A percentile compares a stretch with the other conserved stretches of the same genome.
These are phyloP conservation scores for Mohoua ochrocephala DNA, from an alignment of 2,113 vertebrate genomes.

Conservation along the genomic window DNA sequence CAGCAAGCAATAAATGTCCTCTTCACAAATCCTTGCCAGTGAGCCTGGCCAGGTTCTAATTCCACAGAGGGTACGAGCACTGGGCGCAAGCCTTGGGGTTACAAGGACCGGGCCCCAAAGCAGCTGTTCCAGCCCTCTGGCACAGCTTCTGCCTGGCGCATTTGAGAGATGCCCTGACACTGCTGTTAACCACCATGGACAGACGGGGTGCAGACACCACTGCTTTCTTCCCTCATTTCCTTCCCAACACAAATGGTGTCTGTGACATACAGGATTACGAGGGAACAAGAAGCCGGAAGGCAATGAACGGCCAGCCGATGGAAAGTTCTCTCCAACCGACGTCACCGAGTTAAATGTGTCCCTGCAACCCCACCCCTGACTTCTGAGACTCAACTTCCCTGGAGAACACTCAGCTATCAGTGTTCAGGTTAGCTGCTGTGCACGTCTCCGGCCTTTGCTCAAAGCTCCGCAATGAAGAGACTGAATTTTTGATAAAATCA, in stretches of 20 bases:
- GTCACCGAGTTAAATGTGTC: accelerated
- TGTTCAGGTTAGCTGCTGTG: not conserved
- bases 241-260: not conserved
- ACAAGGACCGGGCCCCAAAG: not conserved
- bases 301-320: accelerated
- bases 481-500: not conserved
- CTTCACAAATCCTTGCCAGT: not conserved
- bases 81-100: not conserved
- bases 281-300: not conserved
- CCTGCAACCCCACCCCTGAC: not conserved
- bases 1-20: not conserved
- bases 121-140: not conserved
- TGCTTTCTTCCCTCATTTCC: not conserved
- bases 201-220: not conserved
- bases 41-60: not conserved
- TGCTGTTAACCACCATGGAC: not conserved
- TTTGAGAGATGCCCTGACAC: not conserved
- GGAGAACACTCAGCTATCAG: not conserved
- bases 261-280: not conserved
- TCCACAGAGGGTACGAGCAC: not conserved
- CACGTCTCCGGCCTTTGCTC: not conserved
- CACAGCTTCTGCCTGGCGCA: accelerated
- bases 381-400: not conserved
- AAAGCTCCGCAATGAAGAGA: not conserved
- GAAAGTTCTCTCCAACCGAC: not conserved